Base-by-base conservation (phyloP, 1,140 invertebrate genomes). In the Brachionus asplanchnoidis region DNA sequence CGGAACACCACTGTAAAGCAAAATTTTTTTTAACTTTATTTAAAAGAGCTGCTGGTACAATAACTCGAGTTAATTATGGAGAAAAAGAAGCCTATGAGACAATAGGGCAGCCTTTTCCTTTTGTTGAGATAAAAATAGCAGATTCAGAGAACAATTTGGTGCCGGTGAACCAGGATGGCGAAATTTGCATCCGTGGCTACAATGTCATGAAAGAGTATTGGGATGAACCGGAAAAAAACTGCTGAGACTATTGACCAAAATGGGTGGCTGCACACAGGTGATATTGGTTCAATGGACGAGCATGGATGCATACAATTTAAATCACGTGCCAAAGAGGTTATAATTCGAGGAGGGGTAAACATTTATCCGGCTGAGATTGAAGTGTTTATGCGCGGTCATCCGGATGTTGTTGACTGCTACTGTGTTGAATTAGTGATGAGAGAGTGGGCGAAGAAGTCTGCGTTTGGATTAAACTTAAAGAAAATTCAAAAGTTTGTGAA, bases 291-390 rank as follows among this genome's bases (percentile, higher is more conserved):
- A 12, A 83, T 83, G 79, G 79, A 83, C 40, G 65, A 66, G 26
- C 8, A 26, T 12, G 79, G 79, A 28, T 68, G 26, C 28, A 12
- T 83, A 0, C 88, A 90, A 84, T 92, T 97, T 80, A 92, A 95
- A 53, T 95, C 96, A 2, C 91, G 96, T 75, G 89, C 94, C 3
- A 97, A 97, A 88, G 95, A 97, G 86, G 92, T 97, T 91, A 93
- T 97, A 50, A 97, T 96, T 42, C 91, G 95, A 84, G 95, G 96
- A 66, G 95, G 96, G 28, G 96, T 97, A 89, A 97, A 97, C 88
- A 93, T 97, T 75, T 91, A 90, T 86, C 95, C 95, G 42, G 90
- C 97, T 28, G 87, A 92, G 14, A 94, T 96, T 88, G 65, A 84
- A 42, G 42, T 60, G 3, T 70, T 84, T 46, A 28, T 83, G 12